Percentiles rank a stretch among this genome's conserved stretches.
These are phyloP conservation scores for Lates calcarifer DNA, from an alignment of 2,113 vertebrate genomes.

Conservation along the genomic window DNA sequence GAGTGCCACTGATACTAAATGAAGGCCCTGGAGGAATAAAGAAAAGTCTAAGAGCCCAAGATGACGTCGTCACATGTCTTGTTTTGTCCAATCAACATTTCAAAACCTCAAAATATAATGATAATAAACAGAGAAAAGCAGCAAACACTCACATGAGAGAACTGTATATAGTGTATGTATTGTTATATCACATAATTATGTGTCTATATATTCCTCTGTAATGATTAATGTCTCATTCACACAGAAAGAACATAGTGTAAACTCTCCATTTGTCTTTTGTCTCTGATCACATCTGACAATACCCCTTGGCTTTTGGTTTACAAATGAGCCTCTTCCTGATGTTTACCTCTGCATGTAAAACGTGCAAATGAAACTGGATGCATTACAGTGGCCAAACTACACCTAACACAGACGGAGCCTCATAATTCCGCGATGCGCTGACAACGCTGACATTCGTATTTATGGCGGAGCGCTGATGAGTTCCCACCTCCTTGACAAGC, in stretches of 20 bases:
- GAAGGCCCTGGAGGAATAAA: too few species aligned
- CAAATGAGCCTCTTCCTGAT: background rate
- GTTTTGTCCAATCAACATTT: too few species aligned
- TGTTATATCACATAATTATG: too few species aligned
- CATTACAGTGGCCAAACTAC: background rate
- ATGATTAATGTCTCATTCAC: background rate
- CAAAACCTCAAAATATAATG: too few species aligned
- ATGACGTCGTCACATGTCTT: too few species aligned
- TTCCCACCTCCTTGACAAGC: constrained; percentile 62
- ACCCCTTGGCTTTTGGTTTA: constrained; percentile 10
- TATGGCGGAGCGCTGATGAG: constrained; percentile 65
- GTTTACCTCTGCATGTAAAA: constrained; percentile 10
- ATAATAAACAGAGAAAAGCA: too few species aligned
- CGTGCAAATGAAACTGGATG: constrained; percentile 6
- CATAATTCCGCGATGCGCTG: constrained; percentile 41
- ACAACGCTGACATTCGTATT: constrained; percentile 62
- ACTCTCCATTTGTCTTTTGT: background rate
- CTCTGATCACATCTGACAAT: background rate
- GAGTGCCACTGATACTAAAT: too few species aligned
- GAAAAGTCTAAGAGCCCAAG: too few species aligned
- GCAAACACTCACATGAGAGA: too few species aligned
- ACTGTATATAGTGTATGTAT: too few species aligned
- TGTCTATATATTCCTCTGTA: background rate
- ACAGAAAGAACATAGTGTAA: background rate
- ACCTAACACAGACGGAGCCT: constrained; percentile 16